Conservation (phyloP, 2,797 vertebrate species). For the Strix occidentalis region DNA sequence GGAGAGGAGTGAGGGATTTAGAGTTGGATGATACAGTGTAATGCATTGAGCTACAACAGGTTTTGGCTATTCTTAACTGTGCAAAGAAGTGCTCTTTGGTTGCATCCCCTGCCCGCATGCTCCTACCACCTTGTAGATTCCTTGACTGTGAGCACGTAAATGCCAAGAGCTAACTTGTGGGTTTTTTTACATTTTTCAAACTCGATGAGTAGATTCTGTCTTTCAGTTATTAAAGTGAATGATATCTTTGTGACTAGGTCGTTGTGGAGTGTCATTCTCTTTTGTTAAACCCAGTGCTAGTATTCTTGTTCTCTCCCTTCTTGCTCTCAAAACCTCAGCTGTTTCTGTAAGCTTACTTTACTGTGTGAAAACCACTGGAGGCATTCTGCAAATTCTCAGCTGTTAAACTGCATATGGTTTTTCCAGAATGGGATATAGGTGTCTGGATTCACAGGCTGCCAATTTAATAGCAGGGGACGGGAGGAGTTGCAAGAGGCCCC, state of each 20-base stretch:
- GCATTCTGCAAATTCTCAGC: slow-evolving; percentile 11
- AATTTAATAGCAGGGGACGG: background rate
- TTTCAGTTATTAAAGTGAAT: background rate
- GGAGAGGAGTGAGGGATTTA: background rate
- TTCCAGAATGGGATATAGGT: background rate
- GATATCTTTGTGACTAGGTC: background rate
- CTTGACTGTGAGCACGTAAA: background rate
- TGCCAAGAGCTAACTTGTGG: background rate
- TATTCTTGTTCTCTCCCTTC: background rate
- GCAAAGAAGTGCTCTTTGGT: background rate
- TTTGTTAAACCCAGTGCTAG: background rate
- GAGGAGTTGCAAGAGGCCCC: background rate
- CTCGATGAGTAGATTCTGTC: background rate
- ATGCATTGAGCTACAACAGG: background rate
- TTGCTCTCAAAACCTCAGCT: background rate
- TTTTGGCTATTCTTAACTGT: background rate
- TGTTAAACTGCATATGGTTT: background rate
- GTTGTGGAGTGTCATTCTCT: background rate
- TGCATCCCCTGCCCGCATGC: background rate
- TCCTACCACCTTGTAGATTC: background rate
- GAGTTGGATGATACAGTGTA: background rate
- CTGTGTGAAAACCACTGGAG: background rate
- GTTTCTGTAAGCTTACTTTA: background rate
- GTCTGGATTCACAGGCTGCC: background rate
- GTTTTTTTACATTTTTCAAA: background rate